Evolutionary conservation across 2,113 vertebrate species (phyloP), one percentile per base, ranked within the genome.

Genomic region (Macaca nemestrina): DNA sequence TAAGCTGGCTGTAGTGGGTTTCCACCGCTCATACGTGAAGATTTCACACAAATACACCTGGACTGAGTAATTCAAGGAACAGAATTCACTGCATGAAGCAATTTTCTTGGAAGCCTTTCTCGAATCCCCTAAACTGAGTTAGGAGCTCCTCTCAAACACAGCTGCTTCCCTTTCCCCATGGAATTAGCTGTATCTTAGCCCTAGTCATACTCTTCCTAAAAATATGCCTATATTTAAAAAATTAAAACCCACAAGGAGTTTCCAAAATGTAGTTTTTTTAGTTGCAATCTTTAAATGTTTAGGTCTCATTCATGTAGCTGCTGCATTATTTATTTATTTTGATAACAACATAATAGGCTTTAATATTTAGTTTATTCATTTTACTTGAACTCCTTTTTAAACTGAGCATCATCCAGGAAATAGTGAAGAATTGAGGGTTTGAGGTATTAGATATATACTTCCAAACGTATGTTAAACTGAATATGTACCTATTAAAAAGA

Each of bases 311-410:
- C 23, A 4, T 17, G 22, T 50, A 18, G 52, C 52, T 85, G 20
- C 30, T 57, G 22, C 12, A 30, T 75, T 87, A 72, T 76, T 67
- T 94, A 72, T 30, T 92, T 95, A 23, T 52, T 70, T 89, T 67
- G 73, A 52, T 22, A 80, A 84, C 84, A 57, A 32, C 61, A 64
- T 64, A 64, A 12, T 64, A 64, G 61, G 61, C 27, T 22, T 48
- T 72, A 59, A n/a, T 48, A 43, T 85, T 72, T 80, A 40, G 25
- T 89, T 80, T 70, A n/a, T 88, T 76, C 79, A 72, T 96, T 64
- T 43, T 43, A 73, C 1, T 18, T 73, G 45, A 32, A 14, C 45
- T 90, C 5, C 52, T 79, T 73, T 97, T 85, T 20, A 78, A 88
- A 68, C 18, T 22, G 67, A 95, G 75, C 14, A 7, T 48, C 20